phyloP scores from a whole-genome alignment of 2,113 vertebrate genomes.

The Trachemys scripta region DNA sequence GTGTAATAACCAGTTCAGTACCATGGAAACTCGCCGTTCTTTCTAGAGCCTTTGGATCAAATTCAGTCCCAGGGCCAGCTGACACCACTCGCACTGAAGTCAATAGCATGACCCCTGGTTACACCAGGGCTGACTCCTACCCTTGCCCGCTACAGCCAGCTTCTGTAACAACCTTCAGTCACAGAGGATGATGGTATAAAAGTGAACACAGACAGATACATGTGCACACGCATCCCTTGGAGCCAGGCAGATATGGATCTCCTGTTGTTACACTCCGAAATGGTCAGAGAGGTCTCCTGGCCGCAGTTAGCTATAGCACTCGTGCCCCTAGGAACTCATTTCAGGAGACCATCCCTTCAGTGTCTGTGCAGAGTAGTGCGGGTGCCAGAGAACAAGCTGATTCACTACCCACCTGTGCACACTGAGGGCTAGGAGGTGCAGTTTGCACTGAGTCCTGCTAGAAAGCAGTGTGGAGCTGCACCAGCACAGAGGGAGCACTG shows the following conservation, averaged over 20 bases:
- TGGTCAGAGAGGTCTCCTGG: not conserved
- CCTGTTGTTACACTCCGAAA: not conserved
- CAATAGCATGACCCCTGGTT: not conserved
- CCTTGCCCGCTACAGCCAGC: not conserved
- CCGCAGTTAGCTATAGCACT: not conserved
- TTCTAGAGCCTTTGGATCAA: not conserved
- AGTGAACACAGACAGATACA: not conserved
- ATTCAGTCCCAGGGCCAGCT: not conserved
- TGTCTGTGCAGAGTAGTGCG: not conserved
- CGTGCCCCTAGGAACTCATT: not conserved
- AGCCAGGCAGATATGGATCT: not conserved
- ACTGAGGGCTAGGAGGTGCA: not conserved
- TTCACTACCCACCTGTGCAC: not conserved
- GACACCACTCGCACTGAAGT: not conserved
- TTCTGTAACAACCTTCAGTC: not conserved
- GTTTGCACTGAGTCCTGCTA: not conserved
- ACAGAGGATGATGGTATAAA: not conserved
- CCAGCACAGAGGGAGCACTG: not conserved
- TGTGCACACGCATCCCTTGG: not conserved
- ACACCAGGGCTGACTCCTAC: not conserved
- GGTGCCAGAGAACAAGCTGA: not conserved
- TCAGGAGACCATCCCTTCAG: not conserved
- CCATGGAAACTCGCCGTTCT: not conserved
- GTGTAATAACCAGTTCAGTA: not conserved
- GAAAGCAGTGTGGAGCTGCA: not conserved